phyloP scores from a whole-genome alignment of 2,113 vertebrate genomes.

The Micromys minutus region DNA sequence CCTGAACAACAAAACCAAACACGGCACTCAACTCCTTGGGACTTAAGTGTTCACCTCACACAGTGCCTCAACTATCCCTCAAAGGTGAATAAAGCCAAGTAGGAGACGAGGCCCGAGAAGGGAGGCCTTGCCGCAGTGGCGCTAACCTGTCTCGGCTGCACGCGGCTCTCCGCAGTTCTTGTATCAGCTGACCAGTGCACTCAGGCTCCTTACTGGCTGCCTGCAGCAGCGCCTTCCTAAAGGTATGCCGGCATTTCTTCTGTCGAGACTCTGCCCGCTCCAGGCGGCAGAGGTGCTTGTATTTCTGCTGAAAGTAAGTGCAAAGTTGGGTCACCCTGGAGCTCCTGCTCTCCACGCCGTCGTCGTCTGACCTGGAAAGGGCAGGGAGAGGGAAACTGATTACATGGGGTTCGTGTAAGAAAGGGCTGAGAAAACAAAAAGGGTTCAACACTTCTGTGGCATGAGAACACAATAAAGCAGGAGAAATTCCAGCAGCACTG shows the following conservation, averaged over 20 bases:
- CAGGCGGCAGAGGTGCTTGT: conserved; percentile 98
- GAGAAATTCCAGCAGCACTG: neutral
- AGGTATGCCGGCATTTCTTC: conserved; percentile 94
- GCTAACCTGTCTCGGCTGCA: conserved; percentile 89
- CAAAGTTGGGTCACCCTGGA: conserved; percentile 96
- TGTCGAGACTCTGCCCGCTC: conserved; percentile 95
- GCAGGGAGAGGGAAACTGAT: conserved; percentile 61
- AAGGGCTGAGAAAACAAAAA: neutral
- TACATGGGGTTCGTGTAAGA: neutral
- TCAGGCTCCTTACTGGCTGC: conserved; percentile 94
- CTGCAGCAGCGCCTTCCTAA: conserved; percentile 96
- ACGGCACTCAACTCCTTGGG: neutral
- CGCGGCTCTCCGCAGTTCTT: conserved; percentile 88
- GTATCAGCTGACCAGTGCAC: conserved; percentile 91
- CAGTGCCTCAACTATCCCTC: neutral
- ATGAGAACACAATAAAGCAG: neutral
- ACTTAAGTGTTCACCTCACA: neutral
- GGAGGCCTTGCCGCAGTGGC: neutral
- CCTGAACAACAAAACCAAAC: neutral
- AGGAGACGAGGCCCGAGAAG: neutral
- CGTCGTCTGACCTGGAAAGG: conserved; percentile 86
- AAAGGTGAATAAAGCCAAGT: neutral
- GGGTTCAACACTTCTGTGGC: neutral
- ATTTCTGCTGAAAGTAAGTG: conserved; percentile 98
- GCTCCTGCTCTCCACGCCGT: conserved; percentile 89